phyloP scores from a whole-genome alignment of 2,797 vertebrate species.

The Amblyopsis hoosieri region DNA sequence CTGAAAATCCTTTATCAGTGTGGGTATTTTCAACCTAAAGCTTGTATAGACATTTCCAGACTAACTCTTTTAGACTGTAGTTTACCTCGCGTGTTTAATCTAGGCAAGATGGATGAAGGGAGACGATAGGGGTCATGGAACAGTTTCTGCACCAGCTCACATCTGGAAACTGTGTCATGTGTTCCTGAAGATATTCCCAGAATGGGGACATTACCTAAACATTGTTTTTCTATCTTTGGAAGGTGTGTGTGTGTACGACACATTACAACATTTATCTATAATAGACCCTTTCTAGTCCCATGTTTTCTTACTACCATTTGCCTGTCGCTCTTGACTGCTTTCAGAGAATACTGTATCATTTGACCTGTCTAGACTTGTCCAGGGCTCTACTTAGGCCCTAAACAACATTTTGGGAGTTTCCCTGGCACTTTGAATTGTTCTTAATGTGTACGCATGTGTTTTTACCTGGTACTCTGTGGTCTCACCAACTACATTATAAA shows the following conservation, averaged over 20 bases:
- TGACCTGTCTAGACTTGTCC: constrained; percentile 71
- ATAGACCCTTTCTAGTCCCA: constrained; percentile 39
- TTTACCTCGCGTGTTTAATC: constrained; percentile 1
- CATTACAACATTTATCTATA: constrained; percentile 33
- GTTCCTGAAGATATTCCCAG: not conserved
- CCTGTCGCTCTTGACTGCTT: constrained; percentile 41
- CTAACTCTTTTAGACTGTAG: not conserved
- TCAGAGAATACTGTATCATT: constrained; percentile 51
- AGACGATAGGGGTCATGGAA: not conserved
- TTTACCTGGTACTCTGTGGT: constrained; percentile 27
- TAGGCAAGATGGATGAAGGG: not conserved
- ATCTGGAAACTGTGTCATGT: constrained; percentile 3
- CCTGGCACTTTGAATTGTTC: constrained; percentile 47
- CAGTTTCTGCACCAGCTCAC: not conserved
- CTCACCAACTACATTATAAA: constrained; percentile 32
- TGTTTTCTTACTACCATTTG: constrained; percentile 44
- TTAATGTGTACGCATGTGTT: constrained; percentile 20
- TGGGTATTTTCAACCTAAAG: too few species aligned
- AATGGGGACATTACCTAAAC: constrained; percentile 1
- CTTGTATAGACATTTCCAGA: too few species aligned
- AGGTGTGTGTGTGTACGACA: constrained; percentile 16
- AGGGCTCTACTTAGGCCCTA: constrained; percentile 46
- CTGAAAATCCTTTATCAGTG: too few species aligned
- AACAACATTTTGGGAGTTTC: constrained; percentile 63
- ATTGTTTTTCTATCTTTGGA: constrained; percentile 2